A percentile compares a stretch with the other conserved stretches of the same genome.
These are phyloP conservation scores for Mythimna vitellina DNA, from an alignment of 2,888 invertebrate genomes.

Conservation along the genomic window DNA sequence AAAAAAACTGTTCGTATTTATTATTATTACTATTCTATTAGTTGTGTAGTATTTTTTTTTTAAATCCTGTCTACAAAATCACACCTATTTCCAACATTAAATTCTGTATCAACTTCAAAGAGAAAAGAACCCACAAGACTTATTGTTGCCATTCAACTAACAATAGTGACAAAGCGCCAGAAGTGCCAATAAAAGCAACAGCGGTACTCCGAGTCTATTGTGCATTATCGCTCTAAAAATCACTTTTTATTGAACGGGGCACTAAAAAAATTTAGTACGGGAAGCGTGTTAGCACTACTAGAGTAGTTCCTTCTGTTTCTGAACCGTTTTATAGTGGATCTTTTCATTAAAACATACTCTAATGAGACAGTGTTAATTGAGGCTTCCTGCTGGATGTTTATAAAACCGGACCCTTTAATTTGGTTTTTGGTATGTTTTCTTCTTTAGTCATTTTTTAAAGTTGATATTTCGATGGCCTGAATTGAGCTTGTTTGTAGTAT, in stretches of 20 bases:
- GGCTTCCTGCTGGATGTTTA: slow-evolving; percentile 74
- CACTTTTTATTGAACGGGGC: slow-evolving; percentile 31
- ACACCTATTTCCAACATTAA: slow-evolving; percentile 2
- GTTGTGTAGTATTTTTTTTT: background rate
- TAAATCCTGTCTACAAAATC: background rate
- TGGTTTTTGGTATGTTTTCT: slow-evolving; percentile 65
- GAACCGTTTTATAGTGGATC: slow-evolving; percentile 78
- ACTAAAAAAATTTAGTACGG: slow-evolving; percentile 58
- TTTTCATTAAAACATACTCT: slow-evolving; percentile 78
- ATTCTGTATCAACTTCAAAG: slow-evolving; percentile 12
- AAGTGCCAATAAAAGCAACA: slow-evolving; percentile 54
- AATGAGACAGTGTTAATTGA: slow-evolving; percentile 83
- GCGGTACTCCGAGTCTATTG: slow-evolving; percentile 32
- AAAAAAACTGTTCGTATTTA: no score
- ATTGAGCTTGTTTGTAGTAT: slow-evolving; percentile 44
- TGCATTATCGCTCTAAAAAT: slow-evolving; percentile 49
- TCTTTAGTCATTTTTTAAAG: slow-evolving; percentile 49
- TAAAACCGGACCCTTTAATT: slow-evolving; percentile 69
- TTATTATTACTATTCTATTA: no score
- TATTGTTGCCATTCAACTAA: slow-evolving; percentile 30
- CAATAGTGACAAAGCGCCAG: slow-evolving; percentile 42
- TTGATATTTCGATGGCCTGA: slow-evolving; percentile 52
- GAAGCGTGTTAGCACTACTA: slow-evolving; percentile 58
- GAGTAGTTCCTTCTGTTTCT: slow-evolving; percentile 63
- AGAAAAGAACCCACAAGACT: slow-evolving; percentile 28